Percentiles rank a stretch among this genome's conserved stretches.
Conservation (phyloP, 2,113 vertebrate genomes). For the Erythrocercus mccallii region DNA sequence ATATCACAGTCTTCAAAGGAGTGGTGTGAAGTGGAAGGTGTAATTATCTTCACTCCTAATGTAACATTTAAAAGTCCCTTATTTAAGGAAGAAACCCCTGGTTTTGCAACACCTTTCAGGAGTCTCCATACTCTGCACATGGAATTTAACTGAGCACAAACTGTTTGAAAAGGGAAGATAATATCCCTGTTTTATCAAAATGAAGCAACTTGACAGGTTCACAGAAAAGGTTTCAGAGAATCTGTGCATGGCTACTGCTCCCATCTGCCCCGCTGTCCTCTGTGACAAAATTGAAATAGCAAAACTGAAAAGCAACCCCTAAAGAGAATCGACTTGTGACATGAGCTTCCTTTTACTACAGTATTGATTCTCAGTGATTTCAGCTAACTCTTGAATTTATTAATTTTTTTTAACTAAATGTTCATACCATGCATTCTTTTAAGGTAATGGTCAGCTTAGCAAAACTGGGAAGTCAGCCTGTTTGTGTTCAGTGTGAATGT, state of each 20-base stretch:
- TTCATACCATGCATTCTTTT: neutral
- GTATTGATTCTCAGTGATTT: neutral
- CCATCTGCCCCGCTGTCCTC: neutral
- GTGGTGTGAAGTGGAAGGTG: neutral
- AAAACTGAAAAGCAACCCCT: neutral
- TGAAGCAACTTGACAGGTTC: neutral
- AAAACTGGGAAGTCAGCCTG: neutral
- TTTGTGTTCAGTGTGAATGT: neutral
- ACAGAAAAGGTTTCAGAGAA: neutral
- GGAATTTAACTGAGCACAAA: neutral
- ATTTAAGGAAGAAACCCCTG: neutral
- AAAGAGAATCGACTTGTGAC: neutral
- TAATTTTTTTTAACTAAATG: neutral
- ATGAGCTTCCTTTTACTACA: neutral
- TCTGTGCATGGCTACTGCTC: neutral
- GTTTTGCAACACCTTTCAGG: neutral
- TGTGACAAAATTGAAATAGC: fast-evolving
- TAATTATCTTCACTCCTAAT: neutral
- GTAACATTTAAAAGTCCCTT: neutral
- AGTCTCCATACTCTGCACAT: neutral
- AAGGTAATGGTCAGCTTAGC: neutral
- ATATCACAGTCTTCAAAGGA: neutral
- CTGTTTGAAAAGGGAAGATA: neutral
- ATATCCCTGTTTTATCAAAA: neutral
- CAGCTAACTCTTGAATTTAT: neutral